Evolutionary conservation across 2,888 invertebrate genomes (phyloP).

Genomic region (Kryphioiulus occultus): DNA sequence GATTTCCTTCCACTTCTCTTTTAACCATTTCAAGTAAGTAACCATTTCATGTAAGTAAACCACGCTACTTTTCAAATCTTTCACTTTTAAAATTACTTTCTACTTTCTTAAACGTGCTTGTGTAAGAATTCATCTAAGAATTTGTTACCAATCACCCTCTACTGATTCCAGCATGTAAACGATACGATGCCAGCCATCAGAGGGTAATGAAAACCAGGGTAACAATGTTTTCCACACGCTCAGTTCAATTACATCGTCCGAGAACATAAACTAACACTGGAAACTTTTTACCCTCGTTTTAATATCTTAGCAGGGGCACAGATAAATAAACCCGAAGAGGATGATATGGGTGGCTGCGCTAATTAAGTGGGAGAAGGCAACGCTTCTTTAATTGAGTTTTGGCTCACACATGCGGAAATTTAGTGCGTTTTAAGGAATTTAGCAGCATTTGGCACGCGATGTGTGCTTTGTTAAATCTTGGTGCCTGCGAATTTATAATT

Average conservation of each 20-base stretch:
- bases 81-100: too few species aligned
- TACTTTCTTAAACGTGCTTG: too few species aligned
- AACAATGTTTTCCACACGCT: not conserved
- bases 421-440: constrained; percentile 29
- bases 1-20: too few species aligned
- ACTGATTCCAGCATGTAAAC: not conserved
- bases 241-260: not conserved
- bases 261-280: not conserved
- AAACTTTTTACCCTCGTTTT: constrained; percentile 32
- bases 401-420: constrained; percentile 22
- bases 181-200: too few species aligned
- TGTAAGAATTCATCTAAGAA: not conserved
- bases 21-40: too few species aligned
- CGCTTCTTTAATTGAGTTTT: constrained; percentile 8
- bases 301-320: constrained; percentile 28
- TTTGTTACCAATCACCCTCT: not conserved
- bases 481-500: constrained; percentile 8
- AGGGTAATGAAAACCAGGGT: constrained; percentile 1
- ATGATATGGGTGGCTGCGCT: not conserved
- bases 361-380: not conserved
- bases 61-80: too few species aligned
- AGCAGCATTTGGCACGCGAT: not conserved
- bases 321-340: not conserved
- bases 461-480: constrained; percentile 33
- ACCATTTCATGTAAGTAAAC: too few species aligned